Evolutionary conservation across 2,888 invertebrate species (phyloP), one percentile per base, ranked within the genome.

Genomic region (Protonemura montana): DNA sequence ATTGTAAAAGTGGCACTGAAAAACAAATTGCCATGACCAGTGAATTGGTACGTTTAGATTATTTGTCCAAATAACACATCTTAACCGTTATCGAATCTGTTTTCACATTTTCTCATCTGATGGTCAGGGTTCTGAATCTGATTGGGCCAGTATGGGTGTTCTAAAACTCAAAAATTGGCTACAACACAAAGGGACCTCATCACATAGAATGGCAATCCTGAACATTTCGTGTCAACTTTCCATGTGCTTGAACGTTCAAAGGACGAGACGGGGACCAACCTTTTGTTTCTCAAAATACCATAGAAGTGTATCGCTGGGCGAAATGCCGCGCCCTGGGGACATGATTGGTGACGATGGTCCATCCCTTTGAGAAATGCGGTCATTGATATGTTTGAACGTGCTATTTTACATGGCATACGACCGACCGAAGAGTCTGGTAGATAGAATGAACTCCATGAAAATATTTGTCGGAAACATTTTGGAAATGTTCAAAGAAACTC

Each of bases 231-330:
- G 59, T 59, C 59, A 59, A 59, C 7, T 21, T 59, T 2, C 21
- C n/a, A n/a, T 35, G 35, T 3, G 10, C 35, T 35, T 35, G 35
- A 35, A 35, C 10, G 35, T 35, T 10, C 59, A 59, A 59, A 3
- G 59, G 21, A 21, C 59, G 16, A 59, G 21, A 59, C 21, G 16
- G 10, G 10, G 35, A 59, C 59, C 2, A 21, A 21, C 59, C 13
- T 59, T n/a, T 59, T 59, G 59, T 59, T 59, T 59, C 59, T 59
- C 59, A 59, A 59, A 59, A 59, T 59, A 59, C 59, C 59, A 59
- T 21, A 21, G 1, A 21, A 59, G 10, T 35, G 35, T 35, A 35
- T 35, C 3, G 35, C 21, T 21, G 59, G 35, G 13, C 59, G 59
- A 59, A 21, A 21, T 59, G 59, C 7, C 41, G 41, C 10, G 35